Evolutionary conservation across 2,113 vertebrate genomes (phyloP).

Genomic region (Dromiciops gliroides): DNA sequence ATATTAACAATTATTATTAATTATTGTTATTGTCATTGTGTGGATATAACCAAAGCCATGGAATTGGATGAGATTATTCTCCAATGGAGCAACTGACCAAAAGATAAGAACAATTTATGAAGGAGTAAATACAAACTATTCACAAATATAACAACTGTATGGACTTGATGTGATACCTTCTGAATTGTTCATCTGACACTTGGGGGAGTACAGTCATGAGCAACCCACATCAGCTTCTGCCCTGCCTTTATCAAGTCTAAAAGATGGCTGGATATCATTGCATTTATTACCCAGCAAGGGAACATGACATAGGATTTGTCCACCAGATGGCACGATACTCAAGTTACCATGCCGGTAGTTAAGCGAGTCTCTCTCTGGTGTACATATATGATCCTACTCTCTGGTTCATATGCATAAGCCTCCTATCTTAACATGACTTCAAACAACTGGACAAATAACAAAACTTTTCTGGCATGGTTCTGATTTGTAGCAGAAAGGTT

Average conservation of each 20-base stretch:
- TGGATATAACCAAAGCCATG: no score
- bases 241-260: neutral
- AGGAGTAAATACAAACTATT: neutral
- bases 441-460: neutral
- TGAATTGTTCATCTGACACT: neutral
- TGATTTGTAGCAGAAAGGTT: neutral
- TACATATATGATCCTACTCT: neutral
- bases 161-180: neutral
- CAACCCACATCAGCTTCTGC: neutral
- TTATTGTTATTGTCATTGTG: no score
- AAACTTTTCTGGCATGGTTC: neutral
- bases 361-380: neutral
- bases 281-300: neutral
- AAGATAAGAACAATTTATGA: neutral
- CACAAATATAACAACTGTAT: neutral
- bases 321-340: neutral
- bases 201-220: neutral
- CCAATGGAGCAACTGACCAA: neutral
- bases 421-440: neutral
- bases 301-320: neutral
- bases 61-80: no score
- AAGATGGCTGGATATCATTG: neutral
- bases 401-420: neutral
- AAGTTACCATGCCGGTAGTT: neutral
- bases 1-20: no score